Evolutionary conservation across 2,888 invertebrate species (phyloP).

Genomic region (Quadriops clusia): DNA sequence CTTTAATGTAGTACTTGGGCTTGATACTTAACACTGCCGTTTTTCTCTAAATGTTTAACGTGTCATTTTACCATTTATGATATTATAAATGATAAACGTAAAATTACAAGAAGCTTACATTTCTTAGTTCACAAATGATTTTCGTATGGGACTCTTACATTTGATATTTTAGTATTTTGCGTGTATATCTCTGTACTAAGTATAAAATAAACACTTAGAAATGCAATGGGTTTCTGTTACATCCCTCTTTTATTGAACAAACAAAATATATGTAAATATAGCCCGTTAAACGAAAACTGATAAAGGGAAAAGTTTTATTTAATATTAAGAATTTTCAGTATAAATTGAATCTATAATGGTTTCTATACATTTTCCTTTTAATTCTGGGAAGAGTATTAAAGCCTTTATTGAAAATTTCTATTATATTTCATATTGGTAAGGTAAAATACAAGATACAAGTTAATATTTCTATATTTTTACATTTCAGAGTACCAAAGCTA

Average conservation of each 20-base stretch:
- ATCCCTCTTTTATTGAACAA: too few species aligned
- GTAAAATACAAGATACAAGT: too few species aligned
- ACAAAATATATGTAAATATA: too few species aligned
- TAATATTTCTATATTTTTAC: too few species aligned
- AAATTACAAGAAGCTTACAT: constrained; percentile 8
- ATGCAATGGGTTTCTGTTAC: too few species aligned
- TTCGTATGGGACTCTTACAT: constrained; percentile 16
- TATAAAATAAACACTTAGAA: constrained; percentile 19
- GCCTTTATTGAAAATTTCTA: not conserved
- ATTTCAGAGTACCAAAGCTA: too few species aligned
- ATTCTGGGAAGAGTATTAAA: not conserved
- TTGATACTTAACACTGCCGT: constrained; percentile 34
- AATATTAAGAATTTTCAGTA: too few species aligned
- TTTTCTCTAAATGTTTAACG: constrained; percentile 28
- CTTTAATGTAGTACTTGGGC: constrained; percentile 24
- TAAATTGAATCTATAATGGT: not conserved
- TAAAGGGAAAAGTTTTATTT: too few species aligned
- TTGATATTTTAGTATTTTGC: constrained; percentile 21
- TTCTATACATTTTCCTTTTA: constrained; percentile 3
- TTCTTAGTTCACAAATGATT: constrained; percentile 12
- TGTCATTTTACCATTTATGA: too few species aligned
- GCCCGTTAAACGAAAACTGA: too few species aligned
- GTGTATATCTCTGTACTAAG: constrained; percentile 21
- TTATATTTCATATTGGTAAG: too few species aligned
- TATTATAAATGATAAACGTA: too few species aligned